A percentile compares a stretch with the other conserved stretches of the same genome.
Evolutionary conservation across 2,797 vertebrate genomes (phyloP).

Genomic region (Sternotherus odoratus): DNA sequence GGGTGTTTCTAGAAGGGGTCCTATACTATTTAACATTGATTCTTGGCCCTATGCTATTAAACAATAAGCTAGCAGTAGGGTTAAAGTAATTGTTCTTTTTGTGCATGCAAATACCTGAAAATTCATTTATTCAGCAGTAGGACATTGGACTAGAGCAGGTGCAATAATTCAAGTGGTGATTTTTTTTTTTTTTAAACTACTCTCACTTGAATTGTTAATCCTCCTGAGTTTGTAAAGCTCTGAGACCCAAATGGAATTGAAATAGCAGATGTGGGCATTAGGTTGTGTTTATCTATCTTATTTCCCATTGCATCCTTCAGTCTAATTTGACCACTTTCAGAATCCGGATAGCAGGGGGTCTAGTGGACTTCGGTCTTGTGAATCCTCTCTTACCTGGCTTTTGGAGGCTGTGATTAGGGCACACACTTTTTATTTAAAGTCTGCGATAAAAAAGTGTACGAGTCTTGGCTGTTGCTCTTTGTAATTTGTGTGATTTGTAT

Average conservation of each 20-base stretch:
- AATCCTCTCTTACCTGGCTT: neutral
- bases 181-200: neutral
- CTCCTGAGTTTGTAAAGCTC: neutral
- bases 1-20: too few relatives aligned
- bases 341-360: neutral
- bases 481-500: neutral
- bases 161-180: conserved; percentile 37
- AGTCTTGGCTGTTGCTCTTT: neutral
- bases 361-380: neutral
- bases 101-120: too few relatives aligned
- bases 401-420: neutral
- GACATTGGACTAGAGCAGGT: conserved; percentile 56
- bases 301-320: neutral
- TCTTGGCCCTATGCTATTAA: too few relatives aligned
- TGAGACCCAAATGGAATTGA: neutral
- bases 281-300: neutral
- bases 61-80: too few relatives aligned
- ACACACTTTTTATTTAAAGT: neutral
- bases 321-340: neutral
- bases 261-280: neutral
- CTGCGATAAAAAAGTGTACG: neutral
- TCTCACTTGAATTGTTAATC: conserved; percentile 36
- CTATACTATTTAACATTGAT: too few relatives aligned
- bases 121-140: conserved; percentile 35
- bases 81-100: too few relatives aligned